Percentiles rank a stretch among this genome's conserved stretches.
Conservation (phyloP, 2,797 vertebrate species). For the Mus caroli region DNA sequence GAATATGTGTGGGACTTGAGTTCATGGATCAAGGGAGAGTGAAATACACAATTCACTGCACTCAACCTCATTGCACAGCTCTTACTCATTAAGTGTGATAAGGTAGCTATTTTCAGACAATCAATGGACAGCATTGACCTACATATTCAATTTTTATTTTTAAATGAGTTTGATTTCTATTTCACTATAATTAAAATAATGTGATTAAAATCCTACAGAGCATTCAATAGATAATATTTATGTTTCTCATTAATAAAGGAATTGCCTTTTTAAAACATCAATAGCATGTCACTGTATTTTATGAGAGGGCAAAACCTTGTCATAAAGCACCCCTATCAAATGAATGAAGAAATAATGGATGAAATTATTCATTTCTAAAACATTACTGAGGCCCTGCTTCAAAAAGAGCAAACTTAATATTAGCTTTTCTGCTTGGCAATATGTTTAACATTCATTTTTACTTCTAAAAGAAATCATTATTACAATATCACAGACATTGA, state of each 20-base stretch:
- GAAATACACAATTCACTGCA: background rate
- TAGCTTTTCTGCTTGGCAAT: background rate
- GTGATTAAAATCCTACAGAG: conserved; percentile 31
- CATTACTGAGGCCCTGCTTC: background rate
- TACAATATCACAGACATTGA: conserved; percentile 61
- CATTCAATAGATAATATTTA: conserved; percentile 43
- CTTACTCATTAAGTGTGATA: background rate
- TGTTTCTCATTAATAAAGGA: conserved; percentile 56
- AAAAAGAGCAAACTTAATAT: conserved; percentile 49
- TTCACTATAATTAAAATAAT: conserved; percentile 56
- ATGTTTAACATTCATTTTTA: conserved; percentile 39
- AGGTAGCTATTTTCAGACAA: background rate
- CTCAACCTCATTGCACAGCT: background rate
- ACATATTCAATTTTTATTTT: conserved; percentile 26
- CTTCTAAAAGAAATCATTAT: conserved; percentile 57
- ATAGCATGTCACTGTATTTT: background rate
- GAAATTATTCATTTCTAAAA: conserved; percentile 7
- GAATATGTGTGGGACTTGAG: background rate
- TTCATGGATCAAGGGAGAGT: background rate
- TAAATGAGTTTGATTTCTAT: conserved; percentile 36
- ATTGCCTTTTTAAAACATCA: conserved; percentile 13
- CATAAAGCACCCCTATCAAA: background rate
- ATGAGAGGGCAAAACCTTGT: background rate
- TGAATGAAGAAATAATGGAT: background rate
- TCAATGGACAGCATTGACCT: background rate